Percentiles rank a stretch among this genome's conserved stretches.
phyloP scores from a whole-genome alignment of 1,140 invertebrate genomes.

The Conopomorpha cramerella region DNA sequence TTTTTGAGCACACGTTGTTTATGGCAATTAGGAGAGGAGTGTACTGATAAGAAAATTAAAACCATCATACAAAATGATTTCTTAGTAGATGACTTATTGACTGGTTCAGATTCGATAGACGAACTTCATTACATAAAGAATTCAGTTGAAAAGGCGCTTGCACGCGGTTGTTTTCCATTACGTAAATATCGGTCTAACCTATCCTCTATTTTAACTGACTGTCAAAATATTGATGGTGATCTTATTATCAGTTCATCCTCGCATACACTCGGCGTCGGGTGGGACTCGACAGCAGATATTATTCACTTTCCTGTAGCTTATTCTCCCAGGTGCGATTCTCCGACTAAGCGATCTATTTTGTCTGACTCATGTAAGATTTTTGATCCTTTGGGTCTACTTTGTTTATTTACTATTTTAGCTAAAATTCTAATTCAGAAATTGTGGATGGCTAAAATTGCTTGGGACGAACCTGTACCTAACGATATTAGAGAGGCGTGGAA shows the following conservation, averaged over 20 bases:
- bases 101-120: conserved; percentile 11
- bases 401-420: conserved; percentile 20
- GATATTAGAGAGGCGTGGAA: conserved; percentile 5
- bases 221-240: not conserved
- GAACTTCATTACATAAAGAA: not conserved
- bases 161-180: conserved; percentile 2
- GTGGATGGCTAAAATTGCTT: conserved; percentile 25
- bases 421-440: conserved; percentile 45
- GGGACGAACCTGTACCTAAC: conserved; percentile 29
- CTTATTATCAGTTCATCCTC: conserved; percentile 2
- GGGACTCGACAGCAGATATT: not conserved
- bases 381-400: conserved; percentile 38
- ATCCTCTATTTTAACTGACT: not conserved
- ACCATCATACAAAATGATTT: conserved; percentile 4
- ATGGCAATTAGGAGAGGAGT: conserved; percentile 3
- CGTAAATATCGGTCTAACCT: conserved; percentile 1
- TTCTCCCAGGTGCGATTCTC: not conserved
- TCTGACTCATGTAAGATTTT: conserved; percentile 18
- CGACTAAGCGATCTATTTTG: conserved; percentile 12
- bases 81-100: conserved; percentile 10
- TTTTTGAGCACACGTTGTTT: conserved; percentile 4
- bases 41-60: not conserved
- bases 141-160: not conserved
- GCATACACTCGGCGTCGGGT: conserved; percentile 3
- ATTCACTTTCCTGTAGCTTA: conserved; percentile 1